Conservation (phyloP, 1,140 invertebrate species). For the Propsilocerus akamusi region DNA sequence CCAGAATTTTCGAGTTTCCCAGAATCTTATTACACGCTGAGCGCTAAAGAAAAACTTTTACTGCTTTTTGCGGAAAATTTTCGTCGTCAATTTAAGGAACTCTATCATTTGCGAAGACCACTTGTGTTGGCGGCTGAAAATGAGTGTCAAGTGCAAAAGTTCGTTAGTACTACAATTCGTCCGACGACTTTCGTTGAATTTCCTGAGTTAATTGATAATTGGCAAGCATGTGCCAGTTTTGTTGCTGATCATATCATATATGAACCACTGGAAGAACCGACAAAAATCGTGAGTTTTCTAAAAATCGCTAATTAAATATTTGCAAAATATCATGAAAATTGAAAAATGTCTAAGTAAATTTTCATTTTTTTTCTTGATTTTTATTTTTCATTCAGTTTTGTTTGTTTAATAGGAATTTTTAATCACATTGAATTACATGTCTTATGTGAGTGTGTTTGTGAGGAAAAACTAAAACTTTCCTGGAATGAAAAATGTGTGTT, state of each 20-base stretch:
- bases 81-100: constrained; percentile 46
- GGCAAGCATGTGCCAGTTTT: constrained; percentile 33
- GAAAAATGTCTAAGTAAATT: background rate
- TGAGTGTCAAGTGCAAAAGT: constrained; percentile 58
- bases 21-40: constrained; percentile 48
- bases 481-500: too few species aligned
- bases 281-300: constrained; percentile 29
- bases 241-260: constrained; percentile 36
- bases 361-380: background rate
- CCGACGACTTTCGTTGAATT: constrained; percentile 31
- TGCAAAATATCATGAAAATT: background rate
- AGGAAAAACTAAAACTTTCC: too few species aligned
- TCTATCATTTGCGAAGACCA: constrained; percentile 43
- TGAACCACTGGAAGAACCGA: constrained; percentile 27
- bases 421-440: background rate
- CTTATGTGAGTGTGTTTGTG: background rate
- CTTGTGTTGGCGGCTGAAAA: constrained; percentile 59
- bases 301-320: too few species aligned
- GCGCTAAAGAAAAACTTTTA: constrained; percentile 56
- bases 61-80: constrained; percentile 68
- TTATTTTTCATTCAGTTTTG: background rate
- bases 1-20: constrained; percentile 39
- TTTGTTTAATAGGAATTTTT: background rate
- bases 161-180: constrained; percentile 39
- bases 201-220: constrained; percentile 29